Percentiles rank a stretch among this genome's conserved stretches.
These are phyloP conservation scores for Hyperopisus bebe DNA, from an alignment of 2,113 vertebrate species.

Conservation along the genomic window DNA sequence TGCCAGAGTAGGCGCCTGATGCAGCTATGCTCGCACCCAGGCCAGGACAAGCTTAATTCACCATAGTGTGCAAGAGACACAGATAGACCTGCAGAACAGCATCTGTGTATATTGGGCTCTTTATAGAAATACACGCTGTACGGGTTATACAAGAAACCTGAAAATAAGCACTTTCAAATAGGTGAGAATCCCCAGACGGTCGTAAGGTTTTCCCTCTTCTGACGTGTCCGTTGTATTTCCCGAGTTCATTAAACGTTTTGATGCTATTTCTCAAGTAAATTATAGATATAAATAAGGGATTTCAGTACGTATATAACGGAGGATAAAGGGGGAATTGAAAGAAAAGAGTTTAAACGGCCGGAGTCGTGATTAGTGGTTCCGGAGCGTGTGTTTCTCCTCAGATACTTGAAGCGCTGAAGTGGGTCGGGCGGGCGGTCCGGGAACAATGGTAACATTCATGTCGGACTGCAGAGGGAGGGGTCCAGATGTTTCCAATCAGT, in stretches of 20 bases:
- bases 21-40: not conserved
- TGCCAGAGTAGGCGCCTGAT: not conserved
- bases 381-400: conserved; percentile 32
- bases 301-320: not conserved
- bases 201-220: not conserved
- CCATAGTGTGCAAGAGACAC: not conserved
- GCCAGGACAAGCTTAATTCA: not conserved
- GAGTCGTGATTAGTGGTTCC: conserved; percentile 20
- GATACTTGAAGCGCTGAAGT: conserved; percentile 32
- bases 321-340: conserved; percentile 5
- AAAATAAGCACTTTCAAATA: not conserved
- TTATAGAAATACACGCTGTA: not conserved
- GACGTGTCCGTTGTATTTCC: not conserved
- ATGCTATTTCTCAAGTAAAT: not conserved
- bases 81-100: not conserved
- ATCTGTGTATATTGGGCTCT: not conserved
- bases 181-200: not conserved
- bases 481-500: conserved; percentile 66
- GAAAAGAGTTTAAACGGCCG: not conserved
- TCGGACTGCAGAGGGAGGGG: conserved; percentile 20
- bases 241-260: not conserved
- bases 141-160: not conserved
- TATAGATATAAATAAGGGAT: not conserved
- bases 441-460: conserved; percentile 68
- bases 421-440: conserved; percentile 37